These are phyloP conservation scores for Heterodera carotae DNA, from an alignment of 1,140 invertebrate genomes.

Conservation along the genomic window DNA sequence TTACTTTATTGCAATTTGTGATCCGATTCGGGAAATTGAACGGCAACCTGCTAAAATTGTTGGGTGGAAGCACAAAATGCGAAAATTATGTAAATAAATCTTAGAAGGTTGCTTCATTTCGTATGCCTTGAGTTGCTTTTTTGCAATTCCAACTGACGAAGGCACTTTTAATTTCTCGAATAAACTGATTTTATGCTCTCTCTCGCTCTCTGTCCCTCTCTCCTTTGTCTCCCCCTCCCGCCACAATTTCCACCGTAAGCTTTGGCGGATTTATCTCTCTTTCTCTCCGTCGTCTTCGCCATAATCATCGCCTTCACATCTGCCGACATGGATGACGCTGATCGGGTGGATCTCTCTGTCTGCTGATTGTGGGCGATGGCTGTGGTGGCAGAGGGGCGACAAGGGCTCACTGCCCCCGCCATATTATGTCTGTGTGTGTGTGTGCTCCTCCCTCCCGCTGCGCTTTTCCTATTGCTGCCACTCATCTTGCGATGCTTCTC, in stretches of 20 bases:
- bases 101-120: neutral
- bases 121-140: conserved; percentile 4
- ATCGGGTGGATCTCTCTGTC: neutral
- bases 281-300: neutral
- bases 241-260: neutral
- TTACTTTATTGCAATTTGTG: neutral
- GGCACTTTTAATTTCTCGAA: neutral
- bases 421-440: neutral
- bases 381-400: neutral
- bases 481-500: neutral
- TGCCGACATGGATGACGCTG: neutral
- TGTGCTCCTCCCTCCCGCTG: neutral
- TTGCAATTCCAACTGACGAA: too few species aligned
- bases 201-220: too few species aligned
- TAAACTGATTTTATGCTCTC: neutral
- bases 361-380: neutral
- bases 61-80: neutral
- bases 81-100: conserved; percentile 11
- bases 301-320: neutral
- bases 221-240: neutral
- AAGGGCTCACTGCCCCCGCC: too few species aligned
- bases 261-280: neutral
- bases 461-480: neutral
- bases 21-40: neutral
- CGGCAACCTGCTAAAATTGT: neutral